phyloP scores from a whole-genome alignment of 2,888 invertebrate genomes.

The Troglohyphantes excavatus region DNA sequence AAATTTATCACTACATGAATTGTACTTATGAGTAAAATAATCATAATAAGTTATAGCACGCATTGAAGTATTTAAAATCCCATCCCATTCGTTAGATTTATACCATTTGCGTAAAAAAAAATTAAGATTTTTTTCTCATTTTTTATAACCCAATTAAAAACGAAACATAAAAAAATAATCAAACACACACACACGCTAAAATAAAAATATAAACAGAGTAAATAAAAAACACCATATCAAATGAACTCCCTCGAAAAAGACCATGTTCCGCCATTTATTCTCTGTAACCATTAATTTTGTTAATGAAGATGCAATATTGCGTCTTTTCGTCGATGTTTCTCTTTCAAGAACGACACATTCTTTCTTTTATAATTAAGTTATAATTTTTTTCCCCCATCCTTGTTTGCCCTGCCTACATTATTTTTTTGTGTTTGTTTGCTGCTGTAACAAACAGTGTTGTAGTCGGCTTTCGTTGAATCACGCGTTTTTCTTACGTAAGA shows the following conservation, averaged over 20 bases:
- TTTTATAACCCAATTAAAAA: slow-evolving; percentile 9
- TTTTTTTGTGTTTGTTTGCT: no score
- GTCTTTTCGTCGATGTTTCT: slow-evolving; percentile 61
- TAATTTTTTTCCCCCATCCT: slow-evolving; percentile 33
- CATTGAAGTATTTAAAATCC: neutral
- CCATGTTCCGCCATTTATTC: slow-evolving; percentile 69
- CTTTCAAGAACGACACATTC: slow-evolving; percentile 34
- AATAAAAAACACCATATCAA: slow-evolving; percentile 52
- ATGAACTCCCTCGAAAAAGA: slow-evolving; percentile 58
- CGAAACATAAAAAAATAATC: neutral
- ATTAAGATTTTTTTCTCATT: neutral
- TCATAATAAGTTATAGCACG: no score
- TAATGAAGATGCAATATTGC: slow-evolving; percentile 78
- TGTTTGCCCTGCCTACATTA: neutral
- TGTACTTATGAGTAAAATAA: no score
- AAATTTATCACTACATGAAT: no score
- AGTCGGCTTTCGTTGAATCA: slow-evolving; percentile 14
- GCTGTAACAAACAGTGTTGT: neutral
- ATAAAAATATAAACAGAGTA: neutral
- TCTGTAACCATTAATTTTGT: slow-evolving; percentile 73
- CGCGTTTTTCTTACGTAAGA: slow-evolving; percentile 20
- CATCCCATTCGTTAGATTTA: neutral
- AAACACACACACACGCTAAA: neutral
- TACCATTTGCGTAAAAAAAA: neutral
- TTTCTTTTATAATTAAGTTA: slow-evolving; percentile 72